A percentile compares a stretch with the other conserved stretches of the same genome.
These are phyloP conservation scores for Panopea generosa DNA, from an alignment of 2,888 invertebrate genomes.

Conservation along the genomic window DNA sequence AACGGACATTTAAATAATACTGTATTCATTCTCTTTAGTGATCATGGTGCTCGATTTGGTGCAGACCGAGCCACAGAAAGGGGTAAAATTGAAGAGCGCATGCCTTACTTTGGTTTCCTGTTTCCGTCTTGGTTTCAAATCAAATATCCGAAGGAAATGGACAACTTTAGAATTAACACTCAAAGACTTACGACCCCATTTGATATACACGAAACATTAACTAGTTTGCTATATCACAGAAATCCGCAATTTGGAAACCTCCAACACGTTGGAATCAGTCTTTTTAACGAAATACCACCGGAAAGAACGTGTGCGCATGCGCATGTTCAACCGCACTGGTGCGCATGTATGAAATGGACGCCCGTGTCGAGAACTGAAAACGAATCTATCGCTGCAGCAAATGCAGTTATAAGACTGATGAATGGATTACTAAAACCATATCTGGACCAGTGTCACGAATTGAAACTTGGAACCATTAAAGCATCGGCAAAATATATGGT, in stretches of 20 bases:
- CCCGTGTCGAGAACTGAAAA: conserved; percentile 87
- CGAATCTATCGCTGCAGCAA: conserved; percentile 87
- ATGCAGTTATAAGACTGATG: conserved; percentile 82
- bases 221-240: conserved; percentile 87
- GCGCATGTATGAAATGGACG: conserved; percentile 95
- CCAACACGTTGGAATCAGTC: conserved; percentile 68
- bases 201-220: conserved; percentile 93
- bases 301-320: conserved; percentile 94
- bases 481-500: conserved; percentile 91
- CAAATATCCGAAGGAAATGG: conserved; percentile 88
- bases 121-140: conserved; percentile 90
- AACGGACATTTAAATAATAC: conserved; percentile 91
- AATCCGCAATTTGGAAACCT: not conserved
- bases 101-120: conserved; percentile 93
- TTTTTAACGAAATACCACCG: conserved; percentile 86
- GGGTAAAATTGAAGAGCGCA: conserved; percentile 95
- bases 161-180: conserved; percentile 88
- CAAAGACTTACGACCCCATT: conserved; percentile 93
- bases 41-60: conserved; percentile 94
- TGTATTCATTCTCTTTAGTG: conserved; percentile 94
- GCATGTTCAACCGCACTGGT: conserved; percentile 97
- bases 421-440: conserved; percentile 88
- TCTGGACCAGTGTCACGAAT: conserved; percentile 78
- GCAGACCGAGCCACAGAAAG: conserved; percentile 93
- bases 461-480: conserved; percentile 88